phyloP scores from a whole-genome alignment of 2,888 invertebrate genomes.

The Dromius quadrimaculatus region DNA sequence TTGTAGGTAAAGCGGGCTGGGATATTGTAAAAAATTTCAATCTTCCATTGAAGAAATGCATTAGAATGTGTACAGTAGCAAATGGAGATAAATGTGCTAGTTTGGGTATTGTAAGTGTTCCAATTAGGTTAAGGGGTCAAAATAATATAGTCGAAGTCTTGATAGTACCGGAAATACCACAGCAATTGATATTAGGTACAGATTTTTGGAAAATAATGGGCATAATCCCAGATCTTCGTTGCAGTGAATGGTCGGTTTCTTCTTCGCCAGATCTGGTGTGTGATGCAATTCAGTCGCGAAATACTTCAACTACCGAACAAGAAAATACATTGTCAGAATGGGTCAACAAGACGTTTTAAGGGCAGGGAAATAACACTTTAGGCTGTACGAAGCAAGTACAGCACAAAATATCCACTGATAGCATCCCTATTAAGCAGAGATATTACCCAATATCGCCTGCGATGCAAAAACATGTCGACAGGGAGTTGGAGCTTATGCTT shows the following conservation, averaged over 20 bases:
- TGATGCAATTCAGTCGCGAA: too few species aligned
- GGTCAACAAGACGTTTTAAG: too few species aligned
- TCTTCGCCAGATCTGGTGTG: not conserved
- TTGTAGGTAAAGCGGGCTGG: not conserved
- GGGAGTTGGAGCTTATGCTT: constrained; percentile 59
- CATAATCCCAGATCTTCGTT: not conserved
- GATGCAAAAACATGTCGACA: constrained; percentile 44
- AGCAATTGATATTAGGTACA: not conserved
- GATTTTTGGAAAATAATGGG: constrained; percentile 9
- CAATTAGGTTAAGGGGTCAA: not conserved
- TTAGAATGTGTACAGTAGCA: not conserved
- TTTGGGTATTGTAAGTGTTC: not conserved
- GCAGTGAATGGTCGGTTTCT: not conserved
- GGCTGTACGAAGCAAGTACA: too few species aligned
- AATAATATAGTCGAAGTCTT: not conserved
- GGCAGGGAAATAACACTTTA: too few species aligned
- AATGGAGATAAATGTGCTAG: not conserved
- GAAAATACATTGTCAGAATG: too few species aligned
- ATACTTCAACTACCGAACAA: too few species aligned
- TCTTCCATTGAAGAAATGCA: not conserved
- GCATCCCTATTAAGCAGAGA: constrained; percentile 49
- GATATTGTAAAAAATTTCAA: not conserved
- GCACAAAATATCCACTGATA: too few species aligned
- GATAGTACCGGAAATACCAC: not conserved
- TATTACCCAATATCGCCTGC: too few species aligned